These are phyloP conservation scores for Zosterops hypoxanthus DNA, from an alignment of 2,113 vertebrate species.

Conservation along the genomic window DNA sequence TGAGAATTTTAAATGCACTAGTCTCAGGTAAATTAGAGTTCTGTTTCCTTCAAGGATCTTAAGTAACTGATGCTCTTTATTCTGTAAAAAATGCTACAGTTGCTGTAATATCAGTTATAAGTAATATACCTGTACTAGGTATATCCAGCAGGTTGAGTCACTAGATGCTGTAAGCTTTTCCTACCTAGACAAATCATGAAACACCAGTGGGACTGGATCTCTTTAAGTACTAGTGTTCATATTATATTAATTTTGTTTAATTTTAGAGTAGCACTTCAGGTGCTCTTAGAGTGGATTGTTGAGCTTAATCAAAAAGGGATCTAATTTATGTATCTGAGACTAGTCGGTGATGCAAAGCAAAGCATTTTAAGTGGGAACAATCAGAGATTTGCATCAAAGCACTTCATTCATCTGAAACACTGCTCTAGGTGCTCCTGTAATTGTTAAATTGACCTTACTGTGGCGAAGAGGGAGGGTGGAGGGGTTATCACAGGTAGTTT, in stretches of 20 bases:
- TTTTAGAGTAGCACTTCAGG: neutral
- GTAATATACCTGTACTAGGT: neutral
- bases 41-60: neutral
- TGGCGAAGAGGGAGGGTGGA: neutral
- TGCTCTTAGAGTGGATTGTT: neutral
- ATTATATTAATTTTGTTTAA: neutral
- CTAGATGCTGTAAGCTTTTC: neutral
- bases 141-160: neutral
- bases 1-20: neutral
- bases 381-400: neutral
- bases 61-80: neutral
- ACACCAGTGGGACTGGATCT: neutral
- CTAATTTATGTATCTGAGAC: neutral
- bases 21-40: neutral
- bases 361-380: neutral
- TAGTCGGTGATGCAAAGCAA: neutral
- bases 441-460: neutral
- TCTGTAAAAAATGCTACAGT: neutral
- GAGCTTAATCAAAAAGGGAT: neutral
- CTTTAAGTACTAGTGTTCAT: neutral
- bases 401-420: neutral
- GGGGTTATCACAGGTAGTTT: neutral
- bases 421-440: neutral
- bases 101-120: neutral
- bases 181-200: neutral